A percentile compares a stretch with the other conserved stretches of the same genome.
Evolutionary conservation across 2,797 vertebrate species (phyloP).

Genomic region (Enteromius fasciolatus): DNA sequence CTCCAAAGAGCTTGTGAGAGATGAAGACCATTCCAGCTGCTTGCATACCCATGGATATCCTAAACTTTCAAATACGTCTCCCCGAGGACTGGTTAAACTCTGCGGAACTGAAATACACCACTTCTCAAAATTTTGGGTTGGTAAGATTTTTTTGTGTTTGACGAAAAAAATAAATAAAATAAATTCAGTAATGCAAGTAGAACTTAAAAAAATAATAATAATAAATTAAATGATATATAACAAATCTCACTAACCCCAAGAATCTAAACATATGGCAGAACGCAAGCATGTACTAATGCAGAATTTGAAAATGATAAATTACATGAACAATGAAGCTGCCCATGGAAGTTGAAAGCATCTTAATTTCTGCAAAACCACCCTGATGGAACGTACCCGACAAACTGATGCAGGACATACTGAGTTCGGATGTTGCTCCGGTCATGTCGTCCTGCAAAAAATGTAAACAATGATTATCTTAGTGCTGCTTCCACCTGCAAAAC

Average conservation of each 20-base stretch:
- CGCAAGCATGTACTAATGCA: background rate
- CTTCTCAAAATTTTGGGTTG: background rate
- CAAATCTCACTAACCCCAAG: background rate
- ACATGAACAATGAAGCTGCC: background rate
- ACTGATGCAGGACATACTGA: constrained; percentile 82
- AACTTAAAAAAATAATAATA: background rate
- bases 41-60: constrained; percentile 40
- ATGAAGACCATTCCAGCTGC: constrained; percentile 36
- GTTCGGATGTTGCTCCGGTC: constrained; percentile 74
- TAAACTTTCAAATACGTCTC: constrained; percentile 57
- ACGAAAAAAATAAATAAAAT: background rate
- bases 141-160: background rate
- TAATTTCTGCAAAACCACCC: background rate
- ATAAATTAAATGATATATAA: too few relatives aligned
- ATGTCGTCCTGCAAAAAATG: constrained; percentile 72
- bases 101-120: background rate
- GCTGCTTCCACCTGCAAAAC: background rate
- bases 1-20: constrained; percentile 46
- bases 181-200: background rate
- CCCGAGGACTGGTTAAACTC: constrained; percentile 41
- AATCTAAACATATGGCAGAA: background rate
- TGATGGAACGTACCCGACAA: constrained; percentile 77
- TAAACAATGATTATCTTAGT: constrained; percentile 4
- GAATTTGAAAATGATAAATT: background rate
- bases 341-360: background rate